These are phyloP conservation scores for Torymus auratus DNA, from an alignment of 2,888 invertebrate genomes.

Conservation along the genomic window DNA sequence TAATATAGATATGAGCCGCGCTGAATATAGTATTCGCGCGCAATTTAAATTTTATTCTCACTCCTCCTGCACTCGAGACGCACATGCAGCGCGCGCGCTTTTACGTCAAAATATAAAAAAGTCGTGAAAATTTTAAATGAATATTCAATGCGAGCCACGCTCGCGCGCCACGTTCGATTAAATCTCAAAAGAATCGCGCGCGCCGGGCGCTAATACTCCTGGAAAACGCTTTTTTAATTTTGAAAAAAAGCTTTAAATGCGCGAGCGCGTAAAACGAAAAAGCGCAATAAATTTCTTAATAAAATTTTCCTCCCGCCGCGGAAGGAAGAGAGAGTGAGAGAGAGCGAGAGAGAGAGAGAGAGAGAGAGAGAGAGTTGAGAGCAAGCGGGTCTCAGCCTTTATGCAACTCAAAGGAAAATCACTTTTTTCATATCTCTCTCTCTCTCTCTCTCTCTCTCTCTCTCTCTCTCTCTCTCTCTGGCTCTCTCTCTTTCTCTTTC, in stretches of 20 bases:
- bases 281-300: neutral
- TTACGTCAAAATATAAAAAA: constrained; percentile 29
- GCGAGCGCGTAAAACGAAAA: neutral
- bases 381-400: too few relatives aligned
- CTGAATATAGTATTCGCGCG: neutral
- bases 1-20: neutral
- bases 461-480: too few relatives aligned
- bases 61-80: neutral
- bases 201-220: neutral
- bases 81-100: neutral
- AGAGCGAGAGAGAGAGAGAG: neutral
- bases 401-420: too few relatives aligned
- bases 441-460: too few relatives aligned
- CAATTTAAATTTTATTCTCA: constrained; percentile 37
- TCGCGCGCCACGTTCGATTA: neutral
- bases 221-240: neutral
- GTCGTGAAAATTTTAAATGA: constrained; percentile 23
- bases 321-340: too few relatives aligned
- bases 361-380: neutral
- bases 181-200: neutral
- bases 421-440: too few relatives aligned
- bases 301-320: neutral
- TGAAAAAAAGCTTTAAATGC: neutral
- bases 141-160: constrained; percentile 21
- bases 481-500: too few relatives aligned